Conservation (phyloP, 1,140 invertebrate genomes). For the Oreohelix idahoensis region DNA sequence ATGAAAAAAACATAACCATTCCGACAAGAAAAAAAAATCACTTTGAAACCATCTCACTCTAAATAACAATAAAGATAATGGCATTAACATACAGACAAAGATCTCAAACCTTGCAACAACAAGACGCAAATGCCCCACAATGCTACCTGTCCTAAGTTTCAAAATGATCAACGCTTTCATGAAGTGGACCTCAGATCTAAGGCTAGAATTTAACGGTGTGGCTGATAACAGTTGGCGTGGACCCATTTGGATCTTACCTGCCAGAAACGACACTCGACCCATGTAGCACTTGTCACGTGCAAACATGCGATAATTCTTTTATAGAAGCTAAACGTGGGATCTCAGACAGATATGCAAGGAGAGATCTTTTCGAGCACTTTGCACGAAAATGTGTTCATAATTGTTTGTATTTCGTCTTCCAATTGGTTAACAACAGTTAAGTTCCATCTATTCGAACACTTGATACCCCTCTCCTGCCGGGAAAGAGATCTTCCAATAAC, state of each 20-base stretch:
- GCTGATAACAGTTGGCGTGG: background rate
- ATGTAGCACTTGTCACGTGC: background rate
- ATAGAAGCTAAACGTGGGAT: background rate
- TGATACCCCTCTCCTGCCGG: background rate
- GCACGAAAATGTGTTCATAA: background rate
- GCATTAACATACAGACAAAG: too few relatives aligned
- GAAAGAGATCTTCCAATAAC: slow-evolving; percentile 13
- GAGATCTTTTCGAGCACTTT: background rate
- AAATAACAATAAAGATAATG: too few relatives aligned
- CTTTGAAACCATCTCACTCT: too few relatives aligned
- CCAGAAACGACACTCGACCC: background rate
- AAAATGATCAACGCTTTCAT: background rate
- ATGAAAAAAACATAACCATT: too few relatives aligned
- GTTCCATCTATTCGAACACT: background rate
- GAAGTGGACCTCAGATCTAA: background rate
- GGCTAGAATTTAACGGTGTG: background rate
- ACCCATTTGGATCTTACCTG: background rate
- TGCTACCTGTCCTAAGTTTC: background rate
- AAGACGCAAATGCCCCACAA: background rate
- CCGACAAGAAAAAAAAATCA: too few relatives aligned
- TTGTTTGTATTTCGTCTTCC: background rate
- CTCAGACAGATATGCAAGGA: background rate
- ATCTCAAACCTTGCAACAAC: too few relatives aligned
- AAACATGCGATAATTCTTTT: background rate
- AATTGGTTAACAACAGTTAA: background rate